phyloP scores from a whole-genome alignment of 2,113 vertebrate species.

The Cranoglanis bouderius region DNA sequence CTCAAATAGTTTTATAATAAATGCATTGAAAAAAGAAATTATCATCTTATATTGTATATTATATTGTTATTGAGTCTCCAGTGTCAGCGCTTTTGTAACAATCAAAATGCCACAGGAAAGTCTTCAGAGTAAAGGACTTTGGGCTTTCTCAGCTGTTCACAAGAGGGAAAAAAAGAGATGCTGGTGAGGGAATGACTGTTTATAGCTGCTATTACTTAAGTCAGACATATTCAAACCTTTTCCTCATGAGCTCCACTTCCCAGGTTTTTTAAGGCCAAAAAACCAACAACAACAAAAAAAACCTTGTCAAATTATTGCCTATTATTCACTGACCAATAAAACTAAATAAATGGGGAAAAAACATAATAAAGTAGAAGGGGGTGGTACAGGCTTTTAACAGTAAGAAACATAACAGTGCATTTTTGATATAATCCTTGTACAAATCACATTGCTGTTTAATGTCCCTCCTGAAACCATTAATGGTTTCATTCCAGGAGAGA shows the following conservation, averaged over 20 bases:
- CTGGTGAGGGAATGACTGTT: too few species aligned
- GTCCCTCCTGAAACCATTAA: background rate
- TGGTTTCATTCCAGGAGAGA: too few species aligned
- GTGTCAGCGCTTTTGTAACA: background rate
- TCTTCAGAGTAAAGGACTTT: background rate
- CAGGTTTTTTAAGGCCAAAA: too few species aligned
- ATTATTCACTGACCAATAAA: background rate
- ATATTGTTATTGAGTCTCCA: too few species aligned
- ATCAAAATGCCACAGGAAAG: background rate
- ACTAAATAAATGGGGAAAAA: background rate
- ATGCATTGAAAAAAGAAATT: background rate
- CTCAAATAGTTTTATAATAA: background rate
- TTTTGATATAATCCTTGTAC: too few species aligned
- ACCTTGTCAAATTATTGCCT: too few species aligned
- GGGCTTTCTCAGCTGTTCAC: background rate
- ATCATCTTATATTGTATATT: too few species aligned
- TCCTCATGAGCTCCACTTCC: background rate
- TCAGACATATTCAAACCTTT: too few species aligned
- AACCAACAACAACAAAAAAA: too few species aligned
- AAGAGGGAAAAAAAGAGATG: too few species aligned
- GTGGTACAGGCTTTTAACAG: background rate
- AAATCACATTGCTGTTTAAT: background rate
- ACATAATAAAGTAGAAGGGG: background rate
- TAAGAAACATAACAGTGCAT: background rate
- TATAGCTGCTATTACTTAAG: too few species aligned